phyloP scores from a whole-genome alignment of 1,140 invertebrate genomes.

The Halotydeus destructor region DNA sequence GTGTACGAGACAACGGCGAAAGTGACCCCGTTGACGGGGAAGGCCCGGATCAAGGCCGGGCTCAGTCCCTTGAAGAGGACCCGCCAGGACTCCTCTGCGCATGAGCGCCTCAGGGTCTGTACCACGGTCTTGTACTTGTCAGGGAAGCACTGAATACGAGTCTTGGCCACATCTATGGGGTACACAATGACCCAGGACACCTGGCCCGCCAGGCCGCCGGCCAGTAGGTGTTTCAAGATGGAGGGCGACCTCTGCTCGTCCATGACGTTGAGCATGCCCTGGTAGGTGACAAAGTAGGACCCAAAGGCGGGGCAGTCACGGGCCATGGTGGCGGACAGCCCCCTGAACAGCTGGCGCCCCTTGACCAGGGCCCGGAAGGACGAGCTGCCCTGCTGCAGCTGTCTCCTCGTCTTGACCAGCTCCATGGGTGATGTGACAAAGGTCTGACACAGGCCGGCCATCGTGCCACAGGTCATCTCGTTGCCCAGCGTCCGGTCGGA shows the following conservation, averaged over 20 bases:
- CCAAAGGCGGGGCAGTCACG: slow-evolving; percentile 44
- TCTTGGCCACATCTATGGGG: slow-evolving; percentile 73
- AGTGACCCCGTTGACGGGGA: slow-evolving; percentile 75
- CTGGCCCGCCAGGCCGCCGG: slow-evolving; percentile 60
- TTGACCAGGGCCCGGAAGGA: slow-evolving; percentile 28
- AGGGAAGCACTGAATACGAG: slow-evolving; percentile 56
- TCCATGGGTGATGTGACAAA: slow-evolving; percentile 66
- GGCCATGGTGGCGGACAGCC: slow-evolving; percentile 44
- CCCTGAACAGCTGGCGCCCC: slow-evolving; percentile 43
- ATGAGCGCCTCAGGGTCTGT: slow-evolving; percentile 44
- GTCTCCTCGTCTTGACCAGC: slow-evolving; percentile 59
- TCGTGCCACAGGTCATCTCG: slow-evolving; percentile 41
- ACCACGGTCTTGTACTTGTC: slow-evolving; percentile 31
- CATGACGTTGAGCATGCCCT: slow-evolving; percentile 31
- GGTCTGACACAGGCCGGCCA: slow-evolving; percentile 40
- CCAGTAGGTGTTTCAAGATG: slow-evolving; percentile 36
- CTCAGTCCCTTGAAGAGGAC: slow-evolving; percentile 46
- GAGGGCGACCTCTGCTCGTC: neutral
- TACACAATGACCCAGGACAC: slow-evolving; percentile 64
- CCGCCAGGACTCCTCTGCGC: slow-evolving; percentile 42
- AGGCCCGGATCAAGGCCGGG: slow-evolving; percentile 57
- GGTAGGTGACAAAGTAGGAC: slow-evolving; percentile 49
- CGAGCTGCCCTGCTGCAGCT: slow-evolving; percentile 31
- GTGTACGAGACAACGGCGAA: slow-evolving; percentile 62
- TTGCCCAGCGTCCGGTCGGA: slow-evolving; percentile 35